These are phyloP conservation scores for Apodemus agrarius DNA, from an alignment of 2,797 vertebrate species.

Conservation along the genomic window DNA sequence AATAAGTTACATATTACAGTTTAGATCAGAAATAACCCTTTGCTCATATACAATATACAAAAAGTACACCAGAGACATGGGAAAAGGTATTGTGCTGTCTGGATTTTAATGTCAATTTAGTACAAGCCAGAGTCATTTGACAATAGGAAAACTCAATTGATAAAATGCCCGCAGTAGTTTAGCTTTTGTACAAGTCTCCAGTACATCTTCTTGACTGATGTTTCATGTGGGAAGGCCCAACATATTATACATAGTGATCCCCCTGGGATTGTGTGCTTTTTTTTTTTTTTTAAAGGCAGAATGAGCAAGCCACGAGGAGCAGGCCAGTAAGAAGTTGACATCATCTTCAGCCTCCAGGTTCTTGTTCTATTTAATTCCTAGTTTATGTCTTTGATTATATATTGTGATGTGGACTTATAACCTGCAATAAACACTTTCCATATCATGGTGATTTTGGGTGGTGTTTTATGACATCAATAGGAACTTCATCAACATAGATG, in stretches of 20 bases:
- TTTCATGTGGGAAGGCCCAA: not conserved
- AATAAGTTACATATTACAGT: not conserved
- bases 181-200: not conserved
- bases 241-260: too few species aligned
- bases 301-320: not conserved
- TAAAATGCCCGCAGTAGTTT: too few species aligned
- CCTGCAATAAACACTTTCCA: not conserved
- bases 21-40: constrained; percentile 1
- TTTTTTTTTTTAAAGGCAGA: not conserved
- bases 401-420: not conserved
- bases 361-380: not conserved
- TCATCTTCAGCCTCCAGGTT: not conserved
- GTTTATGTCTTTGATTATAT: not conserved
- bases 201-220: not conserved
- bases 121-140: not conserved
- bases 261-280: too few species aligned
- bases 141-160: not conserved
- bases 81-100: not conserved
- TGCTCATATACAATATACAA: not conserved
- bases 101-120: not conserved
- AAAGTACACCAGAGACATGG: not conserved
- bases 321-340: too few species aligned
- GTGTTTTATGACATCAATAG: not conserved
- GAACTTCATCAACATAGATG: not conserved
- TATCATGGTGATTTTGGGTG: not conserved